Evolutionary conservation across 2,888 invertebrate species (phyloP).

Genomic region (Oeneis ivallda): DNA sequence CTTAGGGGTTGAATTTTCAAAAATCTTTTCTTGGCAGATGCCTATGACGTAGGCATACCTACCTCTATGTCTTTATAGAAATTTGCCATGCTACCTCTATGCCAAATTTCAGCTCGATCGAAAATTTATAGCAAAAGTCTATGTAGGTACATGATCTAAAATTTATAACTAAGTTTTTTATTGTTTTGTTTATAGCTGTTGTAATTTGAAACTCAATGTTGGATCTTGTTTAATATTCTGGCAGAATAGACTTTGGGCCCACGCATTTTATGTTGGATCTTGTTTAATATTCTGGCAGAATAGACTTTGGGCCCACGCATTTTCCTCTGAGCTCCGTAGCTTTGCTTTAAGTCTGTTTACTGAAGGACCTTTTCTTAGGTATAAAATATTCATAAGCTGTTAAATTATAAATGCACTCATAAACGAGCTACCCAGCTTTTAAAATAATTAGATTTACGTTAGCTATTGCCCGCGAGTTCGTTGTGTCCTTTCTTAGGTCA

Average conservation of each 20-base stretch:
- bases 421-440: constrained; percentile 1
- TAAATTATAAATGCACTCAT: constrained; percentile 14
- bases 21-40: too few relatives aligned
- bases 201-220: constrained; percentile 9
- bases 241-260: constrained; percentile 31
- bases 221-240: constrained; percentile 33
- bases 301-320: constrained; percentile 28
- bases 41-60: too few relatives aligned
- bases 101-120: too few relatives aligned
- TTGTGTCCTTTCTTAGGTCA: not conserved
- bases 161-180: not conserved
- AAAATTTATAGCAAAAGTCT: not conserved
- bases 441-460: not conserved
- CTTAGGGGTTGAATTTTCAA: too few relatives aligned
- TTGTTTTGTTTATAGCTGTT: constrained; percentile 5
- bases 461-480: not conserved
- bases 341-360: constrained; percentile 34
- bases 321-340: constrained; percentile 33
- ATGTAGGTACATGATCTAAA: not conserved
- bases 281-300: constrained; percentile 37
- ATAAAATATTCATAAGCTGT: constrained; percentile 34
- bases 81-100: too few relatives aligned
- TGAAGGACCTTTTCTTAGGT: constrained; percentile 29
- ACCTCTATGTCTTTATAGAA: too few relatives aligned
- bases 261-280: constrained; percentile 21